Evolutionary conservation across 2,888 invertebrate genomes (phyloP).

Genomic region (Notocelia uddmanniana): DNA sequence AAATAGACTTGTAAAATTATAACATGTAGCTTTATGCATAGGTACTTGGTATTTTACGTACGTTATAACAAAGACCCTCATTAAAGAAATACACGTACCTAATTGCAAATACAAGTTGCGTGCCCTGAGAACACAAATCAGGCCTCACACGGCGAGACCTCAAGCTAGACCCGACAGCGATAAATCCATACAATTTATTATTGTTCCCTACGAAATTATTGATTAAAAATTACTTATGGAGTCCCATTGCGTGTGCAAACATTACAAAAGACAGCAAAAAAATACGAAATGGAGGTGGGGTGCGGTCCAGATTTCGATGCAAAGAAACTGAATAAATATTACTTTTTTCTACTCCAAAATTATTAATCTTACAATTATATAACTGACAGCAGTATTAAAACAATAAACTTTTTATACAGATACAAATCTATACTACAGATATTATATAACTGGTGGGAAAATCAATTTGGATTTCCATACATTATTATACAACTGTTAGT

Average conservation of each 20-base stretch:
- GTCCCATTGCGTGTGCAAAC: slow-evolving; percentile 7
- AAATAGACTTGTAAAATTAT: too few species aligned
- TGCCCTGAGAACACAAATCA: slow-evolving; percentile 40
- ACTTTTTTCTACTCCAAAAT: too few species aligned
- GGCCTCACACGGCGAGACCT: slow-evolving; percentile 32
- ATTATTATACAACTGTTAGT: too few species aligned
- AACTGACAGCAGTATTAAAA: too few species aligned
- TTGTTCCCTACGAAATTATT: slow-evolving; percentile 34
- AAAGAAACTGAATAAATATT: too few species aligned
- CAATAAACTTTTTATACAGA: too few species aligned
- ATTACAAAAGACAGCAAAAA: neutral
- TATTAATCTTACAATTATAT: too few species aligned
- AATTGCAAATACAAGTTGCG: slow-evolving; percentile 31
- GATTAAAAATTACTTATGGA: slow-evolving; percentile 27
- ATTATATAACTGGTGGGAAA: too few species aligned
- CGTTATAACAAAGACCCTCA: neutral
- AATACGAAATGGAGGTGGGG: neutral
- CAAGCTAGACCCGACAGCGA: slow-evolving; percentile 28
- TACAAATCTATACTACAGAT: too few species aligned
- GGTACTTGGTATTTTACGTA: too few species aligned
- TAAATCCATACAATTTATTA: slow-evolving; percentile 38
- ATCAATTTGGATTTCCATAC: too few species aligned
- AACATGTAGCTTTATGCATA: too few species aligned
- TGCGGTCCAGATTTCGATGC: neutral
- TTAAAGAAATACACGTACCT: neutral